Conservation (phyloP, 2,113 vertebrate genomes). For the Hippoglossus stenolepis region DNA sequence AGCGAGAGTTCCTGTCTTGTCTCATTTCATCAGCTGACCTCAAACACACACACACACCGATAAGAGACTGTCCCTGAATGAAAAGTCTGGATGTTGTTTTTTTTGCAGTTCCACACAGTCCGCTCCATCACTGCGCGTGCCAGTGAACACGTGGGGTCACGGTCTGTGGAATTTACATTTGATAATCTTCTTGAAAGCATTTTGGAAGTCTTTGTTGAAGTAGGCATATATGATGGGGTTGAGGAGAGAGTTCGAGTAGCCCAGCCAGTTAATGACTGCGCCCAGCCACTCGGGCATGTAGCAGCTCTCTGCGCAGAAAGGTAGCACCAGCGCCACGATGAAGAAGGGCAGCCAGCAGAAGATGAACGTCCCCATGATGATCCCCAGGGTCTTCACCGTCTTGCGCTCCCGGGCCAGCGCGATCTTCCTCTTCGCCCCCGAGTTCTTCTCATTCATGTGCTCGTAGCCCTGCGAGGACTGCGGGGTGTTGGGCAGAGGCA, state of each 20-base stretch:
- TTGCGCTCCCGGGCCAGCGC: conserved; percentile 94
- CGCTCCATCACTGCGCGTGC: background rate
- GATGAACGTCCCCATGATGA: conserved; percentile 99
- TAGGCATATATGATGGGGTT: conserved; percentile 99
- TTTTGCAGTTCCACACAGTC: conserved; percentile 38
- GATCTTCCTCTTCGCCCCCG: conserved; percentile 90
- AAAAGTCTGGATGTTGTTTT: conserved; percentile 42
- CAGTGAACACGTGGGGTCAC: conserved; percentile 58
- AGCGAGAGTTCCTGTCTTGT: conserved; percentile 42
- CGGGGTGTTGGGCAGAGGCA: conserved; percentile 87
- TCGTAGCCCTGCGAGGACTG: conserved; percentile 81
- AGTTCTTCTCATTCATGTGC: conserved; percentile 85
- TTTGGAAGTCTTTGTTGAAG: conserved; percentile 99
- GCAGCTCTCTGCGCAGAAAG: conserved; percentile 92
- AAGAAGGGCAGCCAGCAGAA: conserved; percentile 99
- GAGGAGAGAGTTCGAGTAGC: conserved; percentile 97
- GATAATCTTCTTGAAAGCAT: conserved; percentile 96
- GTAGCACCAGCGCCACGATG: conserved; percentile 94
- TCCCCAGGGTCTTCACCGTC: conserved; percentile 96
- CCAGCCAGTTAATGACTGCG: conserved; percentile 96
- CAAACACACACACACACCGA: conserved; percentile 21
- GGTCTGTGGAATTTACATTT: conserved; percentile 94
- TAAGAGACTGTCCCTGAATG: conserved; percentile 70
- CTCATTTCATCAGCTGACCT: conserved; percentile 19
- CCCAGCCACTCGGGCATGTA: conserved; percentile 91